These are phyloP conservation scores for Heliconius nattereri DNA, from an alignment of 1,140 invertebrate species.

Conservation along the genomic window DNA sequence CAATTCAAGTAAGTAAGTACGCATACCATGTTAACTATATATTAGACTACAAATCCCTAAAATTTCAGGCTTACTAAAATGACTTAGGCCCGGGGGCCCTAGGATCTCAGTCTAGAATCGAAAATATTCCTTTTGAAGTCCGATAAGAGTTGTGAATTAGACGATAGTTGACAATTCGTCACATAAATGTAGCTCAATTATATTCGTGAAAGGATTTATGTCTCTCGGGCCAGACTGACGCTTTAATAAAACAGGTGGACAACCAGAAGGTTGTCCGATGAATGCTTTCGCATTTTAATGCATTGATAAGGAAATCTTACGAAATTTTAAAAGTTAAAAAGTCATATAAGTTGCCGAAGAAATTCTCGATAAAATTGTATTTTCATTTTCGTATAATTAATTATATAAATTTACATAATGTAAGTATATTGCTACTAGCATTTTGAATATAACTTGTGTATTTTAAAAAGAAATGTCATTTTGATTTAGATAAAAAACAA, in stretches of 20 bases:
- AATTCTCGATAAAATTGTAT: neutral
- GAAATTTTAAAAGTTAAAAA: neutral
- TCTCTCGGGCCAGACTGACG: conserved; percentile 34
- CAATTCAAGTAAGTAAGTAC: too few relatives aligned
- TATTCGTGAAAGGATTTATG: conserved; percentile 45
- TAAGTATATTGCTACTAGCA: neutral
- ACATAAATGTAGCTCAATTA: conserved; percentile 46
- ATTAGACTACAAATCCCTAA: too few relatives aligned
- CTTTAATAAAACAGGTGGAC: conserved; percentile 29
- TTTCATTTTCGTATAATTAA: neutral
- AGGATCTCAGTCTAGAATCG: neutral
- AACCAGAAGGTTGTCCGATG: conserved; percentile 8
- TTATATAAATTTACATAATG: too few relatives aligned
- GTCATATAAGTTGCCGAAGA: neutral
- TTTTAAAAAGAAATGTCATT: neutral
- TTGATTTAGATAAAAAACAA: neutral
- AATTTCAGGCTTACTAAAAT: too few relatives aligned
- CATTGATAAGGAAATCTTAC: neutral
- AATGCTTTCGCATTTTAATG: conserved; percentile 17
- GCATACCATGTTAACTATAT: too few relatives aligned
- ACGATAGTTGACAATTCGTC: conserved; percentile 38
- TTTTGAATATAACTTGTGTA: neutral
- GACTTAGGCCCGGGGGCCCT: too few relatives aligned
- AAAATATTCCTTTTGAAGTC: conserved; percentile 34
- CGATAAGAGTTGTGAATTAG: conserved; percentile 35